phyloP scores from a whole-genome alignment of 2,797 vertebrate species.

The Aythya fuligula region DNA sequence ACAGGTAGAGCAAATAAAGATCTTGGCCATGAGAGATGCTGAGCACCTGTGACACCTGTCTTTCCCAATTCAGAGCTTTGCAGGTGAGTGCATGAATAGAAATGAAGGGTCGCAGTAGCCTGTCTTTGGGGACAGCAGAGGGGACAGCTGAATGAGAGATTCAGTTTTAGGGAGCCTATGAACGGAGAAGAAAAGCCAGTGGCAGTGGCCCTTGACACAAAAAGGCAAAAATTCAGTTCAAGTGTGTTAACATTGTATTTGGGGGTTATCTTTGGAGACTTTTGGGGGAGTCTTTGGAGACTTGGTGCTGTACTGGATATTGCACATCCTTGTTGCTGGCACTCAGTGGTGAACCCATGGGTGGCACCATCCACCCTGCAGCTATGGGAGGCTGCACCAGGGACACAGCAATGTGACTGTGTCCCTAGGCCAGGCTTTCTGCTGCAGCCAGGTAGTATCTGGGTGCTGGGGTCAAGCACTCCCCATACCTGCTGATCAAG shows the following conservation, averaged over 20 bases:
- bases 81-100: background rate
- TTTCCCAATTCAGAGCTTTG: background rate
- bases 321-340: fast-evolving
- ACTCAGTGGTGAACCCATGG: fast-evolving
- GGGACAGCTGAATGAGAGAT: background rate
- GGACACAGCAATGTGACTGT: background rate
- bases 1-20: constrained; percentile 1
- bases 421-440: background rate
- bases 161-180: background rate
- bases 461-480: background rate
- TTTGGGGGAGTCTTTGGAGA: background rate
- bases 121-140: background rate
- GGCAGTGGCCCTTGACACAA: background rate
- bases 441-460: background rate
- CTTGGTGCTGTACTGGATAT: background rate
- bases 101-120: background rate
- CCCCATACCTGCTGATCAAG: fast-evolving
- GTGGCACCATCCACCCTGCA: fast-evolving
- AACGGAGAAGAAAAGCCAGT: background rate
- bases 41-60: constrained; percentile 5
- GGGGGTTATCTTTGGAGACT: background rate
- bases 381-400: fast-evolving
- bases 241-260: background rate
- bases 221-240: background rate
- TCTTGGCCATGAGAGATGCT: background rate